Conservation (phyloP, 37 sponge, comb jelly and placozoan species). For the Beroe forskalii region DNA sequence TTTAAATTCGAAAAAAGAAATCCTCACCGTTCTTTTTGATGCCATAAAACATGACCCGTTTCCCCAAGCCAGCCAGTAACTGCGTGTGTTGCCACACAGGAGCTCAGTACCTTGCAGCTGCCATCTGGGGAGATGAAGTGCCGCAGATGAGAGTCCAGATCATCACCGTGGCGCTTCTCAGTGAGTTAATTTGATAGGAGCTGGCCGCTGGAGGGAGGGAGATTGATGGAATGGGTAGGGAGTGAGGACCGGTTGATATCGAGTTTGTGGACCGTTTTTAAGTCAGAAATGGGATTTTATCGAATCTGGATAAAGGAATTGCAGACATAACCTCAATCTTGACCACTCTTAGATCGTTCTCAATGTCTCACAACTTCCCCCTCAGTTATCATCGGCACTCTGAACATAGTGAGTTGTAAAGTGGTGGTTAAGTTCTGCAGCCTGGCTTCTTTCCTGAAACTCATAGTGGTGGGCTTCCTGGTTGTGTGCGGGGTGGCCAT, state of each 20-base stretch:
- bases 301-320: no score
- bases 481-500: not conserved
- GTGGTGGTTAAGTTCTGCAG: constrained; percentile 37
- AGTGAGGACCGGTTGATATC: not conserved
- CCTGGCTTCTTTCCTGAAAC: not conserved
- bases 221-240: not conserved
- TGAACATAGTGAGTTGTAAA: not conserved
- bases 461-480: not conserved
- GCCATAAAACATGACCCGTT: no score
- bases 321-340: no score
- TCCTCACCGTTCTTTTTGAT: no score
- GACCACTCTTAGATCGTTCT: no score
- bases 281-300: no score
- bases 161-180: no score
- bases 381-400: not conserved
- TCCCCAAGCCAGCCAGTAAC: not conserved
- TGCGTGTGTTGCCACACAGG: not conserved
- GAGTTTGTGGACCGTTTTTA: not conserved
- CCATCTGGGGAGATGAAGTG: not conserved
- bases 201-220: no score
- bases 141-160: no score
- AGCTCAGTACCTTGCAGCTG: not conserved
- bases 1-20: no score
- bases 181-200: no score
- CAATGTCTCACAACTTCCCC: no score